phyloP scores from a whole-genome alignment of 2,797 vertebrate species.

The Pterois miles region DNA sequence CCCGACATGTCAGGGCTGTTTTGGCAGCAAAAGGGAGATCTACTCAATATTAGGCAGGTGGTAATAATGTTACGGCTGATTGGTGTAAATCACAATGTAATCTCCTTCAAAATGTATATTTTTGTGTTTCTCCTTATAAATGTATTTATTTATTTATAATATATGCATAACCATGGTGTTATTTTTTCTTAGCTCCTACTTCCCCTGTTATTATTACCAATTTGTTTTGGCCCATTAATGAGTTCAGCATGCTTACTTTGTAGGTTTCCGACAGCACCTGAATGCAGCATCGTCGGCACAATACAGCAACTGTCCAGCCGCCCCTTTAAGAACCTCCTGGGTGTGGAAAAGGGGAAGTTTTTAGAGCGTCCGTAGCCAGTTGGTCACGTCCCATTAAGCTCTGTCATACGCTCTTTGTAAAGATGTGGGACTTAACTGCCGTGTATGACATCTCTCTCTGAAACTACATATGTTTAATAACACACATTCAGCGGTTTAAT shows the following conservation, averaged over 20 bases:
- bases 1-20: too few relatives aligned
- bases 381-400: conserved; percentile 49
- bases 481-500: fast-evolving
- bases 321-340: conserved; percentile 79
- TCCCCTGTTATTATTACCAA: neutral
- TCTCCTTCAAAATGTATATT: neutral
- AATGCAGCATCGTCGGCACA: conserved; percentile 18
- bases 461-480: neutral
- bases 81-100: neutral
- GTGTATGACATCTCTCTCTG: too few relatives aligned
- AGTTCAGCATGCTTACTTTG: fast-evolving
- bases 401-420: neutral
- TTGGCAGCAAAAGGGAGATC: too few relatives aligned
- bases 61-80: too few relatives aligned
- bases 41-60: too few relatives aligned
- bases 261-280: neutral
- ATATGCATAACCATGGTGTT: neutral
- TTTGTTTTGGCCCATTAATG: neutral
- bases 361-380: conserved; percentile 17
- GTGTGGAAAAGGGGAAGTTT: conserved; percentile 69
- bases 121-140: neutral
- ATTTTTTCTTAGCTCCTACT: neutral
- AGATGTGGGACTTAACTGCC: neutral
- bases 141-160: neutral
- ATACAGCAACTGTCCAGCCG: neutral